Evolutionary conservation across 2,888 invertebrate species (phyloP), one percentile per base, ranked within the genome.

Genomic region (Drepanosiphum platanoidis): DNA sequence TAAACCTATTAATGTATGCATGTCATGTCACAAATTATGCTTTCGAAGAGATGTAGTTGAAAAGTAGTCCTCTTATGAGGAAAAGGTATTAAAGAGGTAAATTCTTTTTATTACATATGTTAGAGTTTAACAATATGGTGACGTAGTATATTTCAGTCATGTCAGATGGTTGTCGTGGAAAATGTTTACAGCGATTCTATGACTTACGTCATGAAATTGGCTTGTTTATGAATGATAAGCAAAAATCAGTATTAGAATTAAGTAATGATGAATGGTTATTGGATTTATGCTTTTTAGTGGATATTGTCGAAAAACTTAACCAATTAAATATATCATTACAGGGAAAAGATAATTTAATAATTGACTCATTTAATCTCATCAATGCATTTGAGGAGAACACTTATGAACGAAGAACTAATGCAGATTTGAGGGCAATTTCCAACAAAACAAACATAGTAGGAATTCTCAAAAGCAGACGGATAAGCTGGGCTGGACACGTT

Each of bases 11-110:
- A 75, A 75, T 75, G 52, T 58, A 11, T 75, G 75, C 75, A 58
- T 75, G 52, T 75, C 75, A 32, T 75, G 75, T 75, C 52, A 75
- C 11, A 75, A 75, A 52, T 75, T 75, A 30, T 58, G 52, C 52
- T 75, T 75, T 61, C 7, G 75, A 75, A 75, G 75, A 75, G 58
- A 75, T 30, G 52, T 75, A 75, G 75, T 75, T n/a, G 75, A 75
- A n/a, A n/a, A n/a, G n/a, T n/a, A n/a, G n/a, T n/a, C n/a, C n/a
- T n/a, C n/a, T n/a, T n/a, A n/a, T n/a, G n/a, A n/a, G n/a, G n/a
- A n/a, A n/a, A n/a, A n/a, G n/a, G n/a, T n/a, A n/a, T n/a, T n/a
- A n/a, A n/a, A n/a, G n/a, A n/a, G n/a, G n/a, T n/a, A n/a, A n/a
- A n/a, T n/a, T n/a, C n/a, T n/a, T n/a, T n/a, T n/a, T n/a, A n/a